Conservation (phyloP, 2,113 vertebrate species). For the Poicephalus gulielmi region DNA sequence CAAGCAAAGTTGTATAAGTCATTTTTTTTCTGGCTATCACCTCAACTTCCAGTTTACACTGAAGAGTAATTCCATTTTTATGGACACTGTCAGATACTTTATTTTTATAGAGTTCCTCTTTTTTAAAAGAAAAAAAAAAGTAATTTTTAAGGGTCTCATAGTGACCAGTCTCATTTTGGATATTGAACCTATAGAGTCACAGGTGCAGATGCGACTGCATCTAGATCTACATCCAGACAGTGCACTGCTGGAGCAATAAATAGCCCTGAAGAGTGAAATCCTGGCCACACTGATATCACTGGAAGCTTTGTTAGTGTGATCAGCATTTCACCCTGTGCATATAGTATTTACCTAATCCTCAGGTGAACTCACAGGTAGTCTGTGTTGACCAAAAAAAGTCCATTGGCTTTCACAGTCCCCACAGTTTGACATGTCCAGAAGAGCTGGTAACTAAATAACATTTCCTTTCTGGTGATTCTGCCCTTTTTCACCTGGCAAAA, state of each 20-base stretch:
- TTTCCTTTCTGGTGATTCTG: not conserved
- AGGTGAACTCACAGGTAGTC: not conserved
- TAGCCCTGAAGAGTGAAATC: not conserved
- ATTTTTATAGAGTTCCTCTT: not conserved
- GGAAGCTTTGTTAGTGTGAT: not conserved
- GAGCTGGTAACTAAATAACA: not conserved
- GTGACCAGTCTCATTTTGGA: not conserved
- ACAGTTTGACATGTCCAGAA: not conserved
- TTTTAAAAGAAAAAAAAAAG: not conserved
- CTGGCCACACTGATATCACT: not conserved
- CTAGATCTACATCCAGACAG: no score
- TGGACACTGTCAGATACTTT: slow-evolving; percentile 6
- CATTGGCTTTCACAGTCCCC: not conserved
- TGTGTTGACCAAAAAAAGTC: not conserved
- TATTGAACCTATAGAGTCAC: not conserved
- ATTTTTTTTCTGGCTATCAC: slow-evolving; percentile 36
- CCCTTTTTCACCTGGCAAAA: not conserved
- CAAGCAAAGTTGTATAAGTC: not conserved
- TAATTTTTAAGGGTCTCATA: not conserved
- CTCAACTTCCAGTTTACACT: not conserved
- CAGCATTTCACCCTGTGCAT: not conserved
- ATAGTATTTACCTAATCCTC: not conserved
- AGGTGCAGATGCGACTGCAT: not conserved
- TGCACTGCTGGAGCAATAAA: not conserved
- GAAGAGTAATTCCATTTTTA: slow-evolving; percentile 31